These are phyloP conservation scores for Ceriagrion tenellum DNA, from an alignment of 2,888 invertebrate genomes.

Conservation along the genomic window DNA sequence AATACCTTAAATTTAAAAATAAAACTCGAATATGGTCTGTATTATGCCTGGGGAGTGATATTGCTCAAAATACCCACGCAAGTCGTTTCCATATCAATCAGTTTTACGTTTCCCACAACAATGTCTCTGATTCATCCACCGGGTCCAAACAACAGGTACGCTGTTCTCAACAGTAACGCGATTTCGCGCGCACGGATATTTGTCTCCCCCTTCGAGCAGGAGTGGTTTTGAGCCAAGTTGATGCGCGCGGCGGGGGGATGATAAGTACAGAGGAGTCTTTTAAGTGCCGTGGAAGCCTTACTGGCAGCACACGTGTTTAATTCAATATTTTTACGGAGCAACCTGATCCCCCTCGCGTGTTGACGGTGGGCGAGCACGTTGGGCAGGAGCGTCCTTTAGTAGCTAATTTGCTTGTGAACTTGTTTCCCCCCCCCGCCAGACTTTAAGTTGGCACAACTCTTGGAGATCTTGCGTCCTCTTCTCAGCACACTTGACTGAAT, in stretches of 20 bases:
- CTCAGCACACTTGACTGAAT: constrained; percentile 13
- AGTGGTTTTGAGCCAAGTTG: constrained; percentile 37
- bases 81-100: too few species aligned
- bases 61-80: too few species aligned
- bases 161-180: background rate
- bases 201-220: background rate
- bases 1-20: too few species aligned
- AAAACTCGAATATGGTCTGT: too few species aligned
- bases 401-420: constrained; percentile 63
- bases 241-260: background rate
- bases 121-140: too few species aligned
- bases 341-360: constrained; percentile 61
- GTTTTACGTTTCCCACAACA: too few species aligned
- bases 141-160: background rate
- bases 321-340: constrained; percentile 59
- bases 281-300: constrained; percentile 55
- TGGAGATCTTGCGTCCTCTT: background rate
- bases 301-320: constrained; percentile 58
- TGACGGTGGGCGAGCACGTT: constrained; percentile 50
- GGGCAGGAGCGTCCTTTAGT: constrained; percentile 49
- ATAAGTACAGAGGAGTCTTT: background rate
- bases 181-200: background rate
- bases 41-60: too few species aligned
- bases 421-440: constrained; percentile 13
- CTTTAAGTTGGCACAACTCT: constrained; percentile 20